Evolutionary conservation across 2,797 vertebrate species (phyloP).

Genomic region (Schizopygopsis pylzovi): DNA sequence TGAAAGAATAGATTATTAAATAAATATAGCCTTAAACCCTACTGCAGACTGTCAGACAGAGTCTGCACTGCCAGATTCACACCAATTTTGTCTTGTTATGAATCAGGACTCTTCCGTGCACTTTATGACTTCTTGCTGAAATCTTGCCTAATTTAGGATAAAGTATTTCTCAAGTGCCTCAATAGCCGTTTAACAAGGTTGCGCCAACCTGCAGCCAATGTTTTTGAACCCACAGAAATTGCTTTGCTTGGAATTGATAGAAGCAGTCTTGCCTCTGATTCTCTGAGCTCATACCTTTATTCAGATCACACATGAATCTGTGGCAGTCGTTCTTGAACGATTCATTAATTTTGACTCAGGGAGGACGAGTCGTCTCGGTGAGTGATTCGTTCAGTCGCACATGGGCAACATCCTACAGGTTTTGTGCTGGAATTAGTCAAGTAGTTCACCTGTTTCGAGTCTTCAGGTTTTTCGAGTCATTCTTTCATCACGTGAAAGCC

Average conservation of each 20-base stretch:
- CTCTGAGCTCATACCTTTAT: not conserved
- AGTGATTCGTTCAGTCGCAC: too few species aligned
- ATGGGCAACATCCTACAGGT: too few species aligned
- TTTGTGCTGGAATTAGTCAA: too few species aligned
- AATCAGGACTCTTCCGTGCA: constrained; percentile 6
- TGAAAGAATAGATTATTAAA: constrained; percentile 14
- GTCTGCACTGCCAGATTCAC: constrained; percentile 5
- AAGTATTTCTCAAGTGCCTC: constrained; percentile 29
- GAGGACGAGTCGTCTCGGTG: too few species aligned
- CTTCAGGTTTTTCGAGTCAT: too few species aligned
- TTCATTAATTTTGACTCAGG: too few species aligned
- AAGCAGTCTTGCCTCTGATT: not conserved
- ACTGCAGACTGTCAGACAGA: constrained; percentile 2
- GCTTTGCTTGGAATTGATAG: not conserved
- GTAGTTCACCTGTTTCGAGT: too few species aligned
- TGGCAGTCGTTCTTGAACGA: too few species aligned
- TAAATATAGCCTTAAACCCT: constrained; percentile 6
- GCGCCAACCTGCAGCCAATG: constrained; percentile 33
- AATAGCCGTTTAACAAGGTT: constrained; percentile 34
- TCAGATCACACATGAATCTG: not conserved
- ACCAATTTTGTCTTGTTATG: constrained; percentile 21
- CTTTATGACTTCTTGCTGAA: constrained; percentile 3
- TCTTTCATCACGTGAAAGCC: too few species aligned
- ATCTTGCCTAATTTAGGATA: constrained; percentile 35
- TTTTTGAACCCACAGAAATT: constrained; percentile 4